Evolutionary conservation across 2,888 invertebrate species (phyloP), one percentile per base, ranked within the genome.

Genomic region (Paralinhomoeus sp.): DNA sequence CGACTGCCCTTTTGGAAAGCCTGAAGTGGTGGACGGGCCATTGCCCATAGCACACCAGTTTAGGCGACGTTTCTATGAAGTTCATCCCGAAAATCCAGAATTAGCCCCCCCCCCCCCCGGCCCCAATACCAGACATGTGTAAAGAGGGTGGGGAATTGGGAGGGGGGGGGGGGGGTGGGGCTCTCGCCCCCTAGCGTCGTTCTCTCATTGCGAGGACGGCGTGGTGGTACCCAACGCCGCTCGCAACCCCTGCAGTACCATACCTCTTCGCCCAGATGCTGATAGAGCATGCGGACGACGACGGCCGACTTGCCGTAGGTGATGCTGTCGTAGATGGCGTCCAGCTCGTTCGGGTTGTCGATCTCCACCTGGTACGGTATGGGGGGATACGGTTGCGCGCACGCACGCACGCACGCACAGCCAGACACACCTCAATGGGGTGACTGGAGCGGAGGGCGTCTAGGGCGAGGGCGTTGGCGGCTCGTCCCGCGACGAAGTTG

Each of bases 281-380:
- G 74, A 61, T 87, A 82, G 49, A 89, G 67, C 89, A 89, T 89
- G 50, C 87, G 72, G 47, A 69, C 66, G 49, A 85, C 84, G 43
- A 81, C 81, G 1, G 85, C 83, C 7, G 85, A 87, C 63, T 89
- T 89, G 60, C 78, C 78, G 66, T 89, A 89, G 37, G 85, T 85
- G 54, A 89, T 87, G 54, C 80, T 80, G 68, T 89, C 89, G 67
- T 89, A 89, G 52, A 89, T 89, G 65, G 87, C 85, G 65, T 85
- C 84, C 47, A 89, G 80, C 66, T 89, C 85, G 5, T 77, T 75
- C 0, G 89, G 87, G 67, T 85, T 80, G 1, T 80, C 79, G 0
- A 87, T 84, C 15, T 81, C 80, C 9, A 72, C 69, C 67, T 69
- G 48, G n/a, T n/a, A n/a, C n/a, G n/a, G n/a, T n/a, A n/a, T n/a